phyloP scores from a whole-genome alignment of 2,888 invertebrate species.

The Agonopterix arenella region DNA sequence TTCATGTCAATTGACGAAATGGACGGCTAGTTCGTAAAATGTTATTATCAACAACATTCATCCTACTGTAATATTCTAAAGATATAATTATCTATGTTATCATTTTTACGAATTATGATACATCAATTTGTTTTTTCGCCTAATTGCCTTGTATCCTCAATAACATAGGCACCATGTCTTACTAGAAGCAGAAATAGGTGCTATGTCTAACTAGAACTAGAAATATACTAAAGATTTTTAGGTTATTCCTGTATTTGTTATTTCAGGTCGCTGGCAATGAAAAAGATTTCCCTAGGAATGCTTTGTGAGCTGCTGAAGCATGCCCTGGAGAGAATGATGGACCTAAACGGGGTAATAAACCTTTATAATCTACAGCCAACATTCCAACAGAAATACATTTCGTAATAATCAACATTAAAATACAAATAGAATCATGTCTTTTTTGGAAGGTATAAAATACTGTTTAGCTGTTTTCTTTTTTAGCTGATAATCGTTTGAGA shows the following conservation, averaged over 20 bases:
- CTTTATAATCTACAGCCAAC: background rate
- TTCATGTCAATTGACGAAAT: no score
- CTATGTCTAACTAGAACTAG: no score
- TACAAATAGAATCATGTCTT: background rate
- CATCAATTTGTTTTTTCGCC: no score
- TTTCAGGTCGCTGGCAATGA: conserved; percentile 82
- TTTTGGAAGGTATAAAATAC: background rate
- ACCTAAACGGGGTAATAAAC: conserved; percentile 83
- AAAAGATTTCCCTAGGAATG: conserved; percentile 83
- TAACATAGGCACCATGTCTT: no score
- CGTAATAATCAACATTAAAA: background rate
- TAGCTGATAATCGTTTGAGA: no score
- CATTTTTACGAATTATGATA: background rate
- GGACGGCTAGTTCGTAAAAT: background rate
- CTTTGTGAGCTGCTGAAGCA: conserved; percentile 87
- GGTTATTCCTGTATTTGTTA: background rate
- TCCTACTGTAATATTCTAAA: no score
- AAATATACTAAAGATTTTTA: conserved; percentile 1
- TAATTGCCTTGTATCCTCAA: no score
- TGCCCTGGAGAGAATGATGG: conserved; percentile 88
- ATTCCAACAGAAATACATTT: background rate
- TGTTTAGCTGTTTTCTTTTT: background rate
- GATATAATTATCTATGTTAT: no score
- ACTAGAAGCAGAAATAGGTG: no score
- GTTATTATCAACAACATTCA: no score